phyloP scores from a whole-genome alignment of 2,797 vertebrate genomes.

The Zalophus californianus region DNA sequence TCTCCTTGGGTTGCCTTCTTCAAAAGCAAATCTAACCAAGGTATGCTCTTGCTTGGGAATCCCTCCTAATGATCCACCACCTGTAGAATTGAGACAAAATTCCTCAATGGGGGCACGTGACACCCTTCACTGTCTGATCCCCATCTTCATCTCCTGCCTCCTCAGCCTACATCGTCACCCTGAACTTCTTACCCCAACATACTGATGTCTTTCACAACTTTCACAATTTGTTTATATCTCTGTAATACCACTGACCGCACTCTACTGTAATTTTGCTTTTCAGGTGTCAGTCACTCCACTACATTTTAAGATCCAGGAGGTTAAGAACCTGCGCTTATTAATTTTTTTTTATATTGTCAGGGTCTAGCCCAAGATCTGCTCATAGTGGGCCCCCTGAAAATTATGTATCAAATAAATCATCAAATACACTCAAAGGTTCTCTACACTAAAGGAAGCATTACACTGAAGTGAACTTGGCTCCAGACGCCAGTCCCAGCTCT shows the following conservation, averaged over 20 bases:
- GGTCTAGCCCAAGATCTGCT: background rate
- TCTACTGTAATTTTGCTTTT: slow-evolving; percentile 7
- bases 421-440: background rate
- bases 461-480: background rate
- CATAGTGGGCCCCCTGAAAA: background rate
- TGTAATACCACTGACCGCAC: background rate
- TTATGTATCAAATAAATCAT: background rate
- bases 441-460: background rate
- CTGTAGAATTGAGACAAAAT: background rate
- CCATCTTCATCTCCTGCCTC: background rate
- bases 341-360: slow-evolving; percentile 36
- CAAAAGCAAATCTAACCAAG: background rate
- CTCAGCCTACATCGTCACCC: background rate
- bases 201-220: background rate
- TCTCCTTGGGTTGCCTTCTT: background rate
- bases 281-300: background rate
- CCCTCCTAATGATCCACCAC: background rate
- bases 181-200: background rate
- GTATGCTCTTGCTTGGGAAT: background rate
- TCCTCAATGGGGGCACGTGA: background rate
- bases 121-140: background rate
- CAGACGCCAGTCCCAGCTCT: background rate
- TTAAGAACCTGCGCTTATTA: background rate
- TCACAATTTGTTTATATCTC: slow-evolving; percentile 16
- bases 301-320: slow-evolving; percentile 44